These are phyloP conservation scores for Pachycephala philippinensis DNA, from an alignment of 2,113 vertebrate genomes.

Conservation along the genomic window DNA sequence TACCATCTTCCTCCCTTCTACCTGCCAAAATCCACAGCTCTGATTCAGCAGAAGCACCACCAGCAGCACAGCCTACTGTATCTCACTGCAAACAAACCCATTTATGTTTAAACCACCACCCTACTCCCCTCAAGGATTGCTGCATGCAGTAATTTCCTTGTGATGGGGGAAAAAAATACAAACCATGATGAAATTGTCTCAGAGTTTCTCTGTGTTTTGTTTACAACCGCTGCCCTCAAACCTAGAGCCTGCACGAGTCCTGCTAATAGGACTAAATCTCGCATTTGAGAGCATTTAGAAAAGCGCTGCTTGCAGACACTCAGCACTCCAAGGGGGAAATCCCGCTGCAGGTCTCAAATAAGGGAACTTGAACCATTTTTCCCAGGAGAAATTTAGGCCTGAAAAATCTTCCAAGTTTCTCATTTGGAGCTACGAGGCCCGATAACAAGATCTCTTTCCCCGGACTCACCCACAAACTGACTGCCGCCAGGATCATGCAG, in stretches of 20 bases:
- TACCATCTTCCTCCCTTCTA: background rate
- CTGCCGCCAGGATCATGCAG: background rate
- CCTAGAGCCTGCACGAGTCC: background rate
- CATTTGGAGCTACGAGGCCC: background rate
- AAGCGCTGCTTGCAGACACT: background rate
- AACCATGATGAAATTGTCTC: conserved; percentile 18
- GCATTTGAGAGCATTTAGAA: conserved; percentile 23
- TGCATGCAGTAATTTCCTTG: conserved; percentile 42
- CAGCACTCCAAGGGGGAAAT: background rate
- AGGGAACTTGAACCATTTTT: conserved; percentile 8
- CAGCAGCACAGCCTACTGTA: background rate
- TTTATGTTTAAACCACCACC: background rate
- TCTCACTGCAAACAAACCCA: background rate
- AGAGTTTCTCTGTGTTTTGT: conserved; percentile 21
- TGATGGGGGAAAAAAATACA: background rate
- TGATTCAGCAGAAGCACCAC: background rate
- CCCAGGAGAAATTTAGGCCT: conserved; percentile 46
- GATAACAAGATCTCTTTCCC: background rate
- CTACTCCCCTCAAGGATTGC: background rate
- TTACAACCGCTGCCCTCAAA: background rate
- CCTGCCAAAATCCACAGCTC: background rate
- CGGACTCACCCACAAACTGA: background rate
- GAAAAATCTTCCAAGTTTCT: conserved; percentile 26
- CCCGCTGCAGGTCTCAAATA: conserved; percentile 12
- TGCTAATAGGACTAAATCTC: conserved; percentile 28